phyloP scores from a whole-genome alignment of 1,140 invertebrate genomes.

The Diprion similis region DNA sequence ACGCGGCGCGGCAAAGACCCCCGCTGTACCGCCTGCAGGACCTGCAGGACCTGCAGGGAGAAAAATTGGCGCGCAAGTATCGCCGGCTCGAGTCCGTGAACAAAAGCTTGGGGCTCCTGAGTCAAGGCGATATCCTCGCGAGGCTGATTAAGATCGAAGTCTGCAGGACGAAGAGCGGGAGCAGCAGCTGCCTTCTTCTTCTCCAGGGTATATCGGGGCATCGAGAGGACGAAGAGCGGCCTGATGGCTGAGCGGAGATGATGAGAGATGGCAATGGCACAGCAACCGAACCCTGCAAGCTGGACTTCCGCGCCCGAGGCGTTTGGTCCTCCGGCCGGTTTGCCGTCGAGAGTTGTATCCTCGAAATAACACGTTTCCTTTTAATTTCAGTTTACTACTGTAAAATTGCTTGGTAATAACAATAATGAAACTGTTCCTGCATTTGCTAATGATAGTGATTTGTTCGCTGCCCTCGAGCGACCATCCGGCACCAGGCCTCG shows the following conservation, averaged over 20 bases:
- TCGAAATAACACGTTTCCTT: slow-evolving; percentile 45
- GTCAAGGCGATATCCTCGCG: too few species aligned
- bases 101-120: too few species aligned
- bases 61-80: too few species aligned
- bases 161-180: too few species aligned
- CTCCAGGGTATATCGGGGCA: neutral
- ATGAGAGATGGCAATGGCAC: neutral
- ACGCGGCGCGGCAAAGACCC: slow-evolving; percentile 42
- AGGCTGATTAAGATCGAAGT: neutral
- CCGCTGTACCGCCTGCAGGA: too few species aligned
- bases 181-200: neutral
- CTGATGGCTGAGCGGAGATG: neutral
- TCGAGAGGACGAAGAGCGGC: neutral
- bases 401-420: slow-evolving; percentile 50
- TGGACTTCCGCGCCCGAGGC: too few species aligned
- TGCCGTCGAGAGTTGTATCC: neutral
- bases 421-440: slow-evolving; percentile 39
- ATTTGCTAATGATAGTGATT: slow-evolving; percentile 43
- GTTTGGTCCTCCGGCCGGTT: neutral
- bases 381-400: slow-evolving; percentile 55
- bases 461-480: slow-evolving; percentile 17
- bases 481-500: neutral
- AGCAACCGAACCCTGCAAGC: too few species aligned
- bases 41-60: too few species aligned
- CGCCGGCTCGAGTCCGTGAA: too few species aligned